phyloP scores from a whole-genome alignment of 1,140 invertebrate genomes.

The Caerostris extrusa region DNA sequence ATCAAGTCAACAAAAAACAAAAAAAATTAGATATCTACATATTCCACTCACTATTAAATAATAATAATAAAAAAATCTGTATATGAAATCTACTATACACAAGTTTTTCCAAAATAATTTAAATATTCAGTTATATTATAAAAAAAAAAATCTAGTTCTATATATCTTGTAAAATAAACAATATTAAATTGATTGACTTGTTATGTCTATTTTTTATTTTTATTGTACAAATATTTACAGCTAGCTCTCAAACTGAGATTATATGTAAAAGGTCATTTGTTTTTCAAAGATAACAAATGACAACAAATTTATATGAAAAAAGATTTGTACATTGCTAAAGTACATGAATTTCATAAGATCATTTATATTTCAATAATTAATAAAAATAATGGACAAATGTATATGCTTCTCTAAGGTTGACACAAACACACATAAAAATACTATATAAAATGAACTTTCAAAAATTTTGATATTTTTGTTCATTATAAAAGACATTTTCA shows the following conservation, averaged over 20 bases:
- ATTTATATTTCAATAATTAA: too few species aligned
- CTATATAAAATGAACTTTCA: too few species aligned
- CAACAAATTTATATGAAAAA: constrained; percentile 54
- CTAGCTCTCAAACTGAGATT: constrained; percentile 25
- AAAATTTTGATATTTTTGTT: too few species aligned
- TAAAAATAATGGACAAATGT: too few species aligned
- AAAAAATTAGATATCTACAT: constrained; percentile 30
- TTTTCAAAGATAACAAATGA: constrained; percentile 25
- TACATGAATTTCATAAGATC: not conserved
- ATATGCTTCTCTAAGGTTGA: too few species aligned
- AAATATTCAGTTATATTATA: constrained; percentile 11
- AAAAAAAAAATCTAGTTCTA: constrained; percentile 49
- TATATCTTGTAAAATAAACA: constrained; percentile 48
- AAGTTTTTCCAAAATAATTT: constrained; percentile 53
- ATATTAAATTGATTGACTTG: constrained; percentile 37
- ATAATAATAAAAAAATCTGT: not conserved
- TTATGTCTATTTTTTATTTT: constrained; percentile 21
- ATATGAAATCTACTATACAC: constrained; percentile 36
- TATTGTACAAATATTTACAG: constrained; percentile 63
- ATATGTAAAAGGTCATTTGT: constrained; percentile 33
- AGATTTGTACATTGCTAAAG: constrained; percentile 74
- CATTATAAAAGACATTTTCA: too few species aligned
- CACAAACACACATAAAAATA: too few species aligned
- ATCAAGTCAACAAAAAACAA: constrained; percentile 48
- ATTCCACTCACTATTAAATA: not conserved